Percentiles rank a stretch among this genome's conserved stretches.
Conservation (phyloP, 2,888 invertebrate species). For the Lasius fuliginosus region DNA sequence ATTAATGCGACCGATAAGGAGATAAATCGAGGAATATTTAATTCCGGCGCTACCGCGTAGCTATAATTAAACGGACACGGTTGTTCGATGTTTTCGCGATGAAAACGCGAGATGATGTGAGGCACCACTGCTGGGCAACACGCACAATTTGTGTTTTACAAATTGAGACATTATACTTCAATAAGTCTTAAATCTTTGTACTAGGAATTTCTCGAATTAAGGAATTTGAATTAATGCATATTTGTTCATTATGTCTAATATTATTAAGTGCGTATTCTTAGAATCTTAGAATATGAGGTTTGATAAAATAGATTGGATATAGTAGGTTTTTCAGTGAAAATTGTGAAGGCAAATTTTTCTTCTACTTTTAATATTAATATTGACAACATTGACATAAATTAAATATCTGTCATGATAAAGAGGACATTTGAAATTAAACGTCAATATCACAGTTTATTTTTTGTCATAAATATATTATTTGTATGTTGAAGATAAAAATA, state of each 20-base stretch:
- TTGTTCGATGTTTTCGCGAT: constrained; percentile 24
- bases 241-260: background rate
- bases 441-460: background rate
- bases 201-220: background rate
- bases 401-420: background rate
- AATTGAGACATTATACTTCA: background rate
- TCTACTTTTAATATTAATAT: background rate
- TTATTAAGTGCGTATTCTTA: background rate
- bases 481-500: background rate
- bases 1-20: constrained; percentile 40
- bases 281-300: background rate
- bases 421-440: background rate
- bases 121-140: background rate
- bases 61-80: constrained; percentile 37
- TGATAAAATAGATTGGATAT: background rate
- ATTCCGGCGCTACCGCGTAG: constrained; percentile 32
- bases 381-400: background rate
- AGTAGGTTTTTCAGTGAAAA: background rate
- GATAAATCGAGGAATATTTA: constrained; percentile 38
- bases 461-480: background rate
- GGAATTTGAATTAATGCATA: background rate
- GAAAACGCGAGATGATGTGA: constrained; percentile 3
- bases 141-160: constrained; percentile 5
- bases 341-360: background rate
- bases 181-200: background rate